Percentiles rank a stretch among this genome's conserved stretches.
These are phyloP conservation scores for Chymomyza amoena DNA, from an alignment of 2,888 invertebrate species.

Conservation along the genomic window DNA sequence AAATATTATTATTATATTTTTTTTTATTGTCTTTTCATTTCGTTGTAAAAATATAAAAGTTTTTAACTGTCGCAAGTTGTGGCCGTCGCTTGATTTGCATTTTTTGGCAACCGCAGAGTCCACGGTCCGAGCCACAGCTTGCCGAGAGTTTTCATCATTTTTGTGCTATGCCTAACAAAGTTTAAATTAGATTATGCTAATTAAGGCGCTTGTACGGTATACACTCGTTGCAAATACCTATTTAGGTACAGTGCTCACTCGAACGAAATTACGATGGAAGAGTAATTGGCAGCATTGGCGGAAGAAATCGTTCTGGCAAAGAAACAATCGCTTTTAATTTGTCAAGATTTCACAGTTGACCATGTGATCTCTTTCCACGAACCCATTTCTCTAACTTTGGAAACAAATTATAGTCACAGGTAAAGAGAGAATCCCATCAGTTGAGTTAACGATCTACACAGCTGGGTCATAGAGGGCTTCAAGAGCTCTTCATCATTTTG, in stretches of 20 bases:
- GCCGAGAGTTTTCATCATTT: neutral
- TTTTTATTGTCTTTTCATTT: constrained; percentile 71
- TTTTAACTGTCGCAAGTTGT: constrained; percentile 50
- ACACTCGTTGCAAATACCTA: neutral
- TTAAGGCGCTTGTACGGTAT: constrained; percentile 56
- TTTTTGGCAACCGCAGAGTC: constrained; percentile 41
- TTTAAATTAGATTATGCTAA: constrained; percentile 76
- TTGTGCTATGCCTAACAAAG: constrained; percentile 31
- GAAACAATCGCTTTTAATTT: too few species aligned
- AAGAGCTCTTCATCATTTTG: too few species aligned
- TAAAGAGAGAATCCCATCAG: too few species aligned
- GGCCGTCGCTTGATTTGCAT: constrained; percentile 45
- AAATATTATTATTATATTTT: constrained; percentile 27
- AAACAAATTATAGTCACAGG: too few species aligned
- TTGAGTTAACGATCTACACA: too few species aligned
- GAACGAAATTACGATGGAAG: neutral
- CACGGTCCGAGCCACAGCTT: constrained; percentile 3
- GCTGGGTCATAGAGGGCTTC: too few species aligned
- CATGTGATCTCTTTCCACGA: too few species aligned
- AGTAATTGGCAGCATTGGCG: too few species aligned
- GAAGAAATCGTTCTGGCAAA: too few species aligned
- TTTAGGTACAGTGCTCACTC: neutral
- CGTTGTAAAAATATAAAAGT: constrained; percentile 68
- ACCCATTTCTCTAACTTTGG: too few species aligned
- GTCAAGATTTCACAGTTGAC: too few species aligned